Conservation (phyloP, 37 sponge, comb jelly and placozoan genomes). For the Geodia barretti region DNA sequence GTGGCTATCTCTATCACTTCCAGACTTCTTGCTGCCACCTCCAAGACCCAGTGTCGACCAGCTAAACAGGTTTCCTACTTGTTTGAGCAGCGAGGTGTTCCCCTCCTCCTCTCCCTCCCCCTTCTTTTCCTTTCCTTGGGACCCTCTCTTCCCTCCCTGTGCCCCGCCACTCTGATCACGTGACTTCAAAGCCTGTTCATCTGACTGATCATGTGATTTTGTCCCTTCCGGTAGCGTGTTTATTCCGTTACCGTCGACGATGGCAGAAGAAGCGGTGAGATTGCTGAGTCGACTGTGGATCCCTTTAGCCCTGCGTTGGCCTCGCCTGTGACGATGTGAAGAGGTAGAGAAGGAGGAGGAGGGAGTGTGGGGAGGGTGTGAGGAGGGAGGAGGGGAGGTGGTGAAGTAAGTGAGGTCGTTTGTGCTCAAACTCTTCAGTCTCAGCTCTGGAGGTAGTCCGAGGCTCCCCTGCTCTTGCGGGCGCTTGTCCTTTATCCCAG, state of each 20-base stretch:
- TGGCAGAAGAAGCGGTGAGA: background rate
- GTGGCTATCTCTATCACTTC: background rate
- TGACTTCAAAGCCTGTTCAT: background rate
- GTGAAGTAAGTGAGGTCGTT: background rate
- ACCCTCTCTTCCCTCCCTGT: background rate
- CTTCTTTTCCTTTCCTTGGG: background rate
- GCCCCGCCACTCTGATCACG: background rate
- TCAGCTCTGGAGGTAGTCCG: background rate
- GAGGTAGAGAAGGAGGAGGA: background rate
- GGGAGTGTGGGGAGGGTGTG: background rate
- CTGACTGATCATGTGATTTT: background rate
- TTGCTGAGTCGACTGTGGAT: background rate
- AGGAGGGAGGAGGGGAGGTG: background rate
- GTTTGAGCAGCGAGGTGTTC: background rate
- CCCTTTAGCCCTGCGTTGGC: background rate
- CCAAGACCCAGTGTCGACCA: background rate
- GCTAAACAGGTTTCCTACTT: background rate
- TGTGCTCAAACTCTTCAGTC: conserved; percentile 4
- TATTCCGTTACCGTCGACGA: background rate
- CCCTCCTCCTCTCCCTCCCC: background rate
- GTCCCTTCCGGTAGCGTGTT: background rate
- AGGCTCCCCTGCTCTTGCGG: background rate
- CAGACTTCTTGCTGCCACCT: no score
- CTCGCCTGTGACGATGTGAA: background rate
- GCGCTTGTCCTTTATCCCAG: conserved; percentile 10